Evolutionary conservation across 1,140 invertebrate species (phyloP), one percentile per base, ranked within the genome.

Genomic region (Coelopa frigida): DNA sequence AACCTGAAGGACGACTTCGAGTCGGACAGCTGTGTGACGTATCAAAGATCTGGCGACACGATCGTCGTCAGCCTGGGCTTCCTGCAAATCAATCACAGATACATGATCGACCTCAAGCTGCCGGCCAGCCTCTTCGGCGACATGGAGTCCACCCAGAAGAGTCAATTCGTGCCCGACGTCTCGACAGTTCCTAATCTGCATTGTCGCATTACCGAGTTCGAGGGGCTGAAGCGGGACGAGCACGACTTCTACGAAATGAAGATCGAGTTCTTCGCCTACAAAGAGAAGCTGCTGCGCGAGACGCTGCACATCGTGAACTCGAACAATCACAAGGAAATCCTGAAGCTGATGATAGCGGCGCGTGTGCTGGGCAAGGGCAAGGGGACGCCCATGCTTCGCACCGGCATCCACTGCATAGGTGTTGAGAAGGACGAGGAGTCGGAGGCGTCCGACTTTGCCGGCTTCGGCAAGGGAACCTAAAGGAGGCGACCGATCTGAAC

Each of bases 361-460:
- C 62, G 72, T 24, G 67, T 75, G 1, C 52, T 75, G 44, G 75
- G 71, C 10, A 75, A 75, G 50, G 73, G 72, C 43, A 75, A 75
- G 51, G 75, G 75, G 0, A 77, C 73, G 3, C 75, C 75, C 20
- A 59, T 77, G 50, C 49, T 77, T 44, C 60, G 73, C 32, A 75
- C 73, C 11, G 75, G 74, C 4, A 75, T 77, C 42, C 73, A 72
- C 26, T 73, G 70, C 48, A 65, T 76, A 45, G 72, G 56, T 5
- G 56, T 71, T 11, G 73, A 75, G 31, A 53, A 56, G 10, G 58
- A 66, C 35, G 71, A 71, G 1, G 72, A 72, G 5, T 70, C 70
- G 10, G 65, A 73, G 39, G 50, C 47, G 14, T 50, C 48, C 6
- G 48, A 50, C 42, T 45, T 50, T 42, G 17, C 48, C 4, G 43